Base-by-base conservation (phyloP, 2,797 vertebrate genomes). In the Ambastaia sidthimunki region DNA sequence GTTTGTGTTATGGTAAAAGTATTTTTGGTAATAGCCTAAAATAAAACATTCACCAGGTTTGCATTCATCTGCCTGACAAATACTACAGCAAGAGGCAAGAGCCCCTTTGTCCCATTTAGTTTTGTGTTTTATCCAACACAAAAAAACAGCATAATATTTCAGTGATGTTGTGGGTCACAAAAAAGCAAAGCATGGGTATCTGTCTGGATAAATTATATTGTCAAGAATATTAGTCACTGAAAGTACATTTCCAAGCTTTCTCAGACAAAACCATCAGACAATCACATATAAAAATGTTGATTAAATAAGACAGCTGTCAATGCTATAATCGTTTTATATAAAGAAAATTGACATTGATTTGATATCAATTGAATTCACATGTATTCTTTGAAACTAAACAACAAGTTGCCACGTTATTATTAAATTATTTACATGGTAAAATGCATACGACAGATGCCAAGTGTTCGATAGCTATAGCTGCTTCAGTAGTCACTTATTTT, bases 31-130 rank as follows among this genome's bases (percentile, higher is more conserved):
- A 7, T 62, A 62, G 23, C 41, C 25, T 63, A 21, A 34, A 63
- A 21, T 41, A 47, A 48, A 63, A 21, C 63, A 48, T 7, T 74
- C 28, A 52, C 25, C 13, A 67, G 48, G 66, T 18, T 37, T 66
- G 52, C 48, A 76, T 76, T 57, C 55, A 76, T 21, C 31, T 31
- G 10, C 63, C 16, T 68, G 63, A 76, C 18, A 54, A 66, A 41
- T 54, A 66, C 10, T 57, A 55, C 66, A 13, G 63, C 15, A 76
- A 12, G 19, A 67, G n/a, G 18, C 60, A 66, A 65, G 48, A 76
- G 19, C 5, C n/a, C n/a, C 16, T 57, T 55, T 25, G 55, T 76
- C 28, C 60, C 47, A 50, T 65, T 52, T 3, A 15, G 60, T 41
- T 34, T 31, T 19, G 6, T 74, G 7, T 19, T 62, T 37, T 37